A percentile compares a stretch with the other conserved stretches of the same genome.
These are phyloP conservation scores for Dicycla oo DNA, from an alignment of 2,888 invertebrate species.

Conservation along the genomic window DNA sequence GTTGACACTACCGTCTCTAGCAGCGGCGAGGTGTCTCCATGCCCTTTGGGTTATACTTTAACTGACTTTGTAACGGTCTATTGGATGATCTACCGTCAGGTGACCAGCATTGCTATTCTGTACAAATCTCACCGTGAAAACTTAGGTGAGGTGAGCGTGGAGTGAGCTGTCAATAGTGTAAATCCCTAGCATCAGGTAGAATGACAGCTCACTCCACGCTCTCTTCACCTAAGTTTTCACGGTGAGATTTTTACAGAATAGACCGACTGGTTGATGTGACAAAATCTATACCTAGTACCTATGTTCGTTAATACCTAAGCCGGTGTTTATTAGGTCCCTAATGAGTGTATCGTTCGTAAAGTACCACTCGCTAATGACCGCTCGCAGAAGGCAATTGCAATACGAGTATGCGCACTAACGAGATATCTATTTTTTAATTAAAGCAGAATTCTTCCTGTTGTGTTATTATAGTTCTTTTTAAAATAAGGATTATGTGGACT, in stretches of 20 bases:
- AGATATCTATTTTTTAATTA: slow-evolving; percentile 35
- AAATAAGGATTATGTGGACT: slow-evolving; percentile 1
- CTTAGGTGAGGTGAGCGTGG: too few relatives aligned
- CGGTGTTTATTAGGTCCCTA: slow-evolving; percentile 29
- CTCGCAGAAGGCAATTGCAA: slow-evolving; percentile 24
- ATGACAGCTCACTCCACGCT: too few relatives aligned
- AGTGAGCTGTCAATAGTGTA: too few relatives aligned
- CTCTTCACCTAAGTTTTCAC: too few relatives aligned
- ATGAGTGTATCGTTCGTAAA: slow-evolving; percentile 52
- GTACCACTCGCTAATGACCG: slow-evolving; percentile 46
- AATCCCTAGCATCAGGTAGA: too few relatives aligned
- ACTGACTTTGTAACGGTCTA: background rate
- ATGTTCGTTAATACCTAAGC: background rate
- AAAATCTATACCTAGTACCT: background rate
- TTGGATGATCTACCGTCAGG: background rate
- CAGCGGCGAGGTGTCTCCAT: background rate
- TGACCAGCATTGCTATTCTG: too few relatives aligned
- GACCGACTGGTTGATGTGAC: background rate
- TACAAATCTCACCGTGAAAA: too few relatives aligned
- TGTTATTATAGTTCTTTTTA: background rate
- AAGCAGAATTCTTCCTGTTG: slow-evolving; percentile 16
- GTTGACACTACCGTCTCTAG: background rate
- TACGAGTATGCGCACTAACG: slow-evolving; percentile 47
- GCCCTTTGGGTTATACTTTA: background rate
- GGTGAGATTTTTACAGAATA: too few relatives aligned